Evolutionary conservation across 1,140 invertebrate genomes (phyloP), one percentile per base, ranked within the genome.

Genomic region (Heliconius nattereri): DNA sequence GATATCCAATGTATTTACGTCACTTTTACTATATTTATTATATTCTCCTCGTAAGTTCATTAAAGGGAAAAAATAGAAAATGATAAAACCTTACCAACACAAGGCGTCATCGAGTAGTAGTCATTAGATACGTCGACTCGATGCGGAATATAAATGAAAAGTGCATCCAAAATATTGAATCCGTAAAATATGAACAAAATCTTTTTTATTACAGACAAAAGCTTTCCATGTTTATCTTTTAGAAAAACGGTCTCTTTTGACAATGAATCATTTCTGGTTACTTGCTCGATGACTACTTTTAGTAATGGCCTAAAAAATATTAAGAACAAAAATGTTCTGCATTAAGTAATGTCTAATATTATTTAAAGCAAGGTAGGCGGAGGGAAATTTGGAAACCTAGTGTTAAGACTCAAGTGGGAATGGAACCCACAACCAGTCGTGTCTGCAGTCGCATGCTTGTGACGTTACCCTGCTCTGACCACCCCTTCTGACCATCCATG

Each of bases 91-190:
- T 89, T 88, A 92, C 90, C 90, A 71, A 90, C 87, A 76, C 91
- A 92, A 70, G 81, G 88, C 2, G 86, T 84, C 88, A 91, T 90
- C 7, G 85, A 85, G 79, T 85, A 92, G 75, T 84, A 83, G 76
- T 90, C 82, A 35, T 85, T 85, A 5, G 84, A 60, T 11, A 90
- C 71, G 72, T 92, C 83, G 37, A 81, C 60, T 2, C 89, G 85
- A 71, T 86, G 77, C 2, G 90, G 91, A 16, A 91, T 37, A 77
- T 92, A 93, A 32, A 91, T 84, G 20, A 86, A 85, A 5, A 82
- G 32, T 16, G 76, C 86, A 75, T 92, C 83, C 0, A 84, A 29
- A 2, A 83, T 37, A 49, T 91, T 92, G 7, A 83, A 81, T 35
- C 78, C 78, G 57, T 90, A 90, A 74, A 92, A 93, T 20, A 86